phyloP scores from a whole-genome alignment of 2,113 vertebrate genomes.

The Prunella fulvescens region DNA sequence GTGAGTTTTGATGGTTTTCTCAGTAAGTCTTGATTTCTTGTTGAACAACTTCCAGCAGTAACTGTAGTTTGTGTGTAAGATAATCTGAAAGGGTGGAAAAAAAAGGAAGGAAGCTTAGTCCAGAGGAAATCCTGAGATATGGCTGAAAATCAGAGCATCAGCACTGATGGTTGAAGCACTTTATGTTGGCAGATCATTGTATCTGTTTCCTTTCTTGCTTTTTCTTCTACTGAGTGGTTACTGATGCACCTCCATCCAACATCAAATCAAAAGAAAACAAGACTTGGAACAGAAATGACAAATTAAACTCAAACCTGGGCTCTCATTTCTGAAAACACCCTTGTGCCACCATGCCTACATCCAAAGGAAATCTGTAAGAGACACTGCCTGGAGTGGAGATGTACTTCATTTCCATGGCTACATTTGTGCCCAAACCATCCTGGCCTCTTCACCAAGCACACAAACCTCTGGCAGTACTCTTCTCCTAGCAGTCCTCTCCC shows the following conservation, averaged over 20 bases:
- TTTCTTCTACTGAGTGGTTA: background rate
- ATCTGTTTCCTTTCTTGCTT: background rate
- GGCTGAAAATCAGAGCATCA: background rate
- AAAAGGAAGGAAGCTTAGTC: background rate
- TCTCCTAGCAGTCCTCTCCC: background rate
- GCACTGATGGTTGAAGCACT: background rate
- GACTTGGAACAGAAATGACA: background rate
- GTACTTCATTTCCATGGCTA: background rate
- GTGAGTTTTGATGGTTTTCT: background rate
- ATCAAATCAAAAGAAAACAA: background rate
- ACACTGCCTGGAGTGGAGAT: background rate
- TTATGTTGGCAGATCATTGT: background rate
- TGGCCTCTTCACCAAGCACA: background rate
- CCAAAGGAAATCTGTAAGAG: background rate
- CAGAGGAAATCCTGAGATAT: background rate
- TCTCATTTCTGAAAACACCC: background rate
- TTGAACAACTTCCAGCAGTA: conserved; percentile 70
- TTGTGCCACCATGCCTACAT: background rate
- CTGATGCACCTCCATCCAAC: background rate
- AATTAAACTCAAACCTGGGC: background rate
- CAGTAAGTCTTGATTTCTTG: conserved; percentile 73
- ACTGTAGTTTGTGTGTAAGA: conserved; percentile 68
- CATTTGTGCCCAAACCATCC: background rate
- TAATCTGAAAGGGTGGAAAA: conserved; percentile 39
- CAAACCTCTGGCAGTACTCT: background rate